phyloP scores from a whole-genome alignment of 2,888 invertebrate genomes.

The Hylaea fasciaria region DNA sequence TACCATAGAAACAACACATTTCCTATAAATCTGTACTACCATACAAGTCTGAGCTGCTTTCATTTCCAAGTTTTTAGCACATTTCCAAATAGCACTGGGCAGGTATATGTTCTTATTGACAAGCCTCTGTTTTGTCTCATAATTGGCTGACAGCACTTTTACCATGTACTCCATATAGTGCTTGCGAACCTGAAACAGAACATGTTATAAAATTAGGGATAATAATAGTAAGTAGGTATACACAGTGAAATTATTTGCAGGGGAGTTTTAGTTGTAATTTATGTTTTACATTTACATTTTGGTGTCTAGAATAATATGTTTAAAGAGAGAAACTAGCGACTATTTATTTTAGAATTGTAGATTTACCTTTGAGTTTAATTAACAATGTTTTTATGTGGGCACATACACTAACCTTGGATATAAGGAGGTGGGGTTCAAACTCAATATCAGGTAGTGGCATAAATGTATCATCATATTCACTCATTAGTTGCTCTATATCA shows the following conservation, averaged over 20 bases:
- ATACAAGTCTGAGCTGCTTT: constrained; percentile 75
- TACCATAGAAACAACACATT: constrained; percentile 69
- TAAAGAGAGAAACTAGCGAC: no score
- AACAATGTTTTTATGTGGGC: neutral
- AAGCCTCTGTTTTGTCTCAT: constrained; percentile 72
- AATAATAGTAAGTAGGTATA: no score
- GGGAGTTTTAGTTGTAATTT: no score
- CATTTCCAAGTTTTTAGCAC: constrained; percentile 75
- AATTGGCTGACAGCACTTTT: constrained; percentile 71
- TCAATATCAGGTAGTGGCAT: constrained; percentile 73
- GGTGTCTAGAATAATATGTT: no score
- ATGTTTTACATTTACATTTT: no score
- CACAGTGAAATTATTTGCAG: no score
- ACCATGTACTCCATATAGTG: constrained; percentile 78
- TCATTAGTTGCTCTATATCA: constrained; percentile 60
- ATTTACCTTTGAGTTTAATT: no score
- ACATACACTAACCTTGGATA: constrained; percentile 69
- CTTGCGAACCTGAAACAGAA: constrained; percentile 70
- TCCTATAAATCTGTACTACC: constrained; percentile 75
- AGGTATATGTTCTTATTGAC: constrained; percentile 72
- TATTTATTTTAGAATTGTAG: no score
- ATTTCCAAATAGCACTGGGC: constrained; percentile 79
- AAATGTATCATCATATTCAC: constrained; percentile 63
- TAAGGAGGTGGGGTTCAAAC: constrained; percentile 73
- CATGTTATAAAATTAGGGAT: no score